Evolutionary conservation across 1,140 invertebrate genomes (phyloP), one percentile per base, ranked within the genome.

Genomic region (Lordiphosa clarofinis): DNA sequence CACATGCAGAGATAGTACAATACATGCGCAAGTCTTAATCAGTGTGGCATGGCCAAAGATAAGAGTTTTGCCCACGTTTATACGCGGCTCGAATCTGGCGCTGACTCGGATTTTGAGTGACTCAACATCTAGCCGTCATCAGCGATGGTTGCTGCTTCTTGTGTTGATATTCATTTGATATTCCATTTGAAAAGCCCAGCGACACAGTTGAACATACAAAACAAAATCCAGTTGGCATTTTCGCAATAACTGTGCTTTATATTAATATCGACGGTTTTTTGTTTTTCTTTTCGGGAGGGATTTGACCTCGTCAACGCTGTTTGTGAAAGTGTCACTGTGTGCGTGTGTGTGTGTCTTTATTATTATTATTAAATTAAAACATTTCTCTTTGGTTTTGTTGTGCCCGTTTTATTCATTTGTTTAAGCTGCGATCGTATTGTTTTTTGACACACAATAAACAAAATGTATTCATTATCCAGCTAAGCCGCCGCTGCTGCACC

Each of bases 1-100:
- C 24, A 46, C 31, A 15, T 11, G 36, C 42, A 31, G 2, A 31
- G 7, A 8, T 31, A 31, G 28, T 31, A 31, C 38, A 48, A 76
- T 61, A 79, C 76, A 67, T 75, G 66, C 71, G 72, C 78, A 81
- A 31, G 47, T 13, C 78, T 82, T 82, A 81, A 81, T 81, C 76
- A 81, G 62, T 58, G 42, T 56, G 53, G 56, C 67, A 63, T 75
- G 63, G 56, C 48, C 61, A 75, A 81, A 81, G 76, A 81, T 81
- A 81, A 81, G 62, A 44, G 47, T 57, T 31, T 35, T 76, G 46
- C 66, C 73, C 72, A 65, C 50, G 40, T 68, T 31, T 31, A 31
- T 65, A 36, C 44, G 36, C 42, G 31, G 47, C 53, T 53, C 49
- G 57, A 68, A 73, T 57, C 73, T 78, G 71, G 57, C 38, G 40